Percentiles rank a stretch among this genome's conserved stretches.
Evolutionary conservation across 1,140 invertebrate genomes (phyloP).

Genomic region (Euglossa dilemma): DNA sequence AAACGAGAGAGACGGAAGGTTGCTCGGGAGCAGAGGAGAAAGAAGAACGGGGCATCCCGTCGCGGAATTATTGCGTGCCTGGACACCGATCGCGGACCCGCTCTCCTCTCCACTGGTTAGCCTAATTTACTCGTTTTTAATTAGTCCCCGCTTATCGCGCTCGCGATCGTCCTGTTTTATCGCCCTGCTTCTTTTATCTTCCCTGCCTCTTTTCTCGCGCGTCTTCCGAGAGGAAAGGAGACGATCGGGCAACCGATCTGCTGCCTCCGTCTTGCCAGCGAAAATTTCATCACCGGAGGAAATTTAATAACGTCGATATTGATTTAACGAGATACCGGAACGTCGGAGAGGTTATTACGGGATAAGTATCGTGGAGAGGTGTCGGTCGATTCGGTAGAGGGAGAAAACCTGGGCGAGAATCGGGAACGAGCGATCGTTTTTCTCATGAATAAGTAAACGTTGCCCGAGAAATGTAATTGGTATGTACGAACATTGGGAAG

Average conservation of each 20-base stretch:
- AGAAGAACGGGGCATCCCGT: not conserved
- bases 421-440: not conserved
- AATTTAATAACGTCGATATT: constrained; percentile 20
- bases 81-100: constrained; percentile 32
- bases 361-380: not conserved
- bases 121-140: constrained; percentile 82
- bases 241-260: not conserved
- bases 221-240: not conserved
- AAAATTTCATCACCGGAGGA: constrained; percentile 3
- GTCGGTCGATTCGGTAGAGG: constrained; percentile 18
- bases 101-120: constrained; percentile 47
- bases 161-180: constrained; percentile 8
- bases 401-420: not conserved
- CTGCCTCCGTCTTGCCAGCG: not conserved
- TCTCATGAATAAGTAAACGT: not conserved
- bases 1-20: constrained; percentile 56
- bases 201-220: too few species aligned
- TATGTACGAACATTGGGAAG: too few species aligned
- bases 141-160: constrained; percentile 61
- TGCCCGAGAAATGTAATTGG: not conserved
- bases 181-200: not conserved
- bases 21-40: too few species aligned
- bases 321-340: not conserved
- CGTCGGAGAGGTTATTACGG: not conserved
- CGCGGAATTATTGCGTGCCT: constrained; percentile 19